Evolutionary conservation across 2,113 vertebrate species (phyloP), one percentile per base, ranked within the genome.

Genomic region (Okapia johnstoni): DNA sequence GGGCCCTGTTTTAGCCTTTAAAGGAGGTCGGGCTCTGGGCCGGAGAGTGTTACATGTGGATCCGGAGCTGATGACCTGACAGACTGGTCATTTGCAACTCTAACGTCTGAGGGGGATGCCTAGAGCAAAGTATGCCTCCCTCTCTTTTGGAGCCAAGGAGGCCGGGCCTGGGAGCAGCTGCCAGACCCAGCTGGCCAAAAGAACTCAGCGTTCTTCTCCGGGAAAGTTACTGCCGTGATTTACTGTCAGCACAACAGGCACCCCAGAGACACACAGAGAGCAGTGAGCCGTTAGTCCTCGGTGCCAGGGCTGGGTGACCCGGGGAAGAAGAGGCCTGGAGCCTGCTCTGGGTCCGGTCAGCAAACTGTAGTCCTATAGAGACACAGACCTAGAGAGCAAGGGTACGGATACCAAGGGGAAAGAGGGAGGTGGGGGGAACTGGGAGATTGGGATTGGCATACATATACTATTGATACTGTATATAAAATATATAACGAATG

Each of bases 191-290:
- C 26, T 48, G 36, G 94, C 87, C 86, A 36, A 66, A 93, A 90
- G 92, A 96, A 88, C 96, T 85, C 23, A 3, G 48, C 11, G 54
- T 93, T 95, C 60, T 91, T 85, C 92, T 94, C 77, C 50, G 33
- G 50, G 81, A 86, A 86, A 92, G 66, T 33, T 40, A 40, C 15
- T 88, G 85, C 58, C 58, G 58, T 15, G 3, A 43, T 40, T 46
- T 84, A 14, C 91, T 43, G 66, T 40, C 33, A 25, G 58, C 57
- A 92, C 33, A 21, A 76, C 30, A 6, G 1, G 13, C 50, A 73
- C 30, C 36, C 30, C 16, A 26, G n/a, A 61, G 86, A 70, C 21
- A 58, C 10, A 3, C 11, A 30, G 60, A 57, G 9, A 76, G 8
- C 36, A 43, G 14, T 0, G 5, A 91, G 16, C 28, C 36, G 25